Percentiles rank a stretch among this genome's conserved stretches.
Conservation (phyloP, 2,888 invertebrate genomes). For the Agriopis leucophaearia region DNA sequence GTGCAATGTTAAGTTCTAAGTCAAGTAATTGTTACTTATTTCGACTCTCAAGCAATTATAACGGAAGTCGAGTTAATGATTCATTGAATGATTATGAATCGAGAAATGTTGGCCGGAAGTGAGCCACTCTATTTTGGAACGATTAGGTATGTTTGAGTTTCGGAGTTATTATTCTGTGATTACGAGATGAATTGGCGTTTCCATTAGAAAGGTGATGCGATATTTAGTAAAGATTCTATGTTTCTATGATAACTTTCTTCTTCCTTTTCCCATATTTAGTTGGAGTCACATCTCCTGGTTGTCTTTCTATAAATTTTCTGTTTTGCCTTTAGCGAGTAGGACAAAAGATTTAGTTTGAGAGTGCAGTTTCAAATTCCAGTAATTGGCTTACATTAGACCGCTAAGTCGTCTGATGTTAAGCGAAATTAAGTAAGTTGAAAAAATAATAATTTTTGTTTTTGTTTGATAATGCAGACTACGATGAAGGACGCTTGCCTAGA, state of each 20-base stretch:
- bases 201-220: constrained; percentile 29
- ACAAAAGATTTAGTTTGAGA: too few relatives aligned
- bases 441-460: too few relatives aligned
- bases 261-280: too few relatives aligned
- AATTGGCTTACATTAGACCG: too few relatives aligned
- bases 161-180: constrained; percentile 30
- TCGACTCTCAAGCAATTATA: constrained; percentile 68
- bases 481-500: too few relatives aligned
- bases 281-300: too few relatives aligned
- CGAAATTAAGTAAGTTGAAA: too few relatives aligned
- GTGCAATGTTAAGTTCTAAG: constrained; percentile 66
- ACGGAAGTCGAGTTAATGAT: constrained; percentile 64
- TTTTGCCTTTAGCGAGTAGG: too few relatives aligned
- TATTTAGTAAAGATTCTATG: not conserved
- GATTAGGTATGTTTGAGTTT: constrained; percentile 36
- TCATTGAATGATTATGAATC: constrained; percentile 65
- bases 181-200: constrained; percentile 22
- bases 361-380: too few relatives aligned
- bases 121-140: constrained; percentile 32
- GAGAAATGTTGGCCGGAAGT: constrained; percentile 32
- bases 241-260: not conserved
- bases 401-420: too few relatives aligned
- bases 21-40: constrained; percentile 61
- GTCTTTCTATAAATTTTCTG: too few relatives aligned
- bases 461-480: too few relatives aligned